A percentile compares a stretch with the other conserved stretches of the same genome.
phyloP scores from a whole-genome alignment of 2,113 vertebrate species.

The Acrocephalus arundinaceus region DNA sequence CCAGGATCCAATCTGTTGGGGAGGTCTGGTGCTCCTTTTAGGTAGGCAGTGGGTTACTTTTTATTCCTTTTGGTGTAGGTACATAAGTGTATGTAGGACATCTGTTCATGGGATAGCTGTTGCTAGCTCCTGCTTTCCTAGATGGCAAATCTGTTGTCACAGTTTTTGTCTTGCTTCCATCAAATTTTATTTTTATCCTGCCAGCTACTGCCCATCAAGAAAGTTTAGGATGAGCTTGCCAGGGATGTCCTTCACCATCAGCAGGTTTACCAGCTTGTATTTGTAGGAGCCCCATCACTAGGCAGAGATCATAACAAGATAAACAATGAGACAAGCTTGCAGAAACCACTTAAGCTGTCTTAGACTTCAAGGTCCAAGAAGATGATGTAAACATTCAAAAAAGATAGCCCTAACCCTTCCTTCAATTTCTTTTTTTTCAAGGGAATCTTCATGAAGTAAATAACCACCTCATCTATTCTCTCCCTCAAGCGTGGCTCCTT shows the following conservation, averaged over 20 bases:
- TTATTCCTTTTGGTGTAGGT: background rate
- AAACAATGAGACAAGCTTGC: background rate
- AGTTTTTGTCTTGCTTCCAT: background rate
- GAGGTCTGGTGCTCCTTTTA: background rate
- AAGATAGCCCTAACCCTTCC: background rate
- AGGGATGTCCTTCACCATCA: background rate
- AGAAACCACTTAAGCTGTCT: background rate
- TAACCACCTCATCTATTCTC: background rate
- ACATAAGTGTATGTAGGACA: fast-evolving
- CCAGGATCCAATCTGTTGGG: fast-evolving
- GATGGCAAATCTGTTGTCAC: background rate
- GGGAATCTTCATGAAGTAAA: background rate
- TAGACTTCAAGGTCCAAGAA: background rate
- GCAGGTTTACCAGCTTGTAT: background rate
- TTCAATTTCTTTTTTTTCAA: background rate
- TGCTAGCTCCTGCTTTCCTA: background rate
- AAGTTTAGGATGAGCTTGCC: background rate
- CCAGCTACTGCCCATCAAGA: background rate
- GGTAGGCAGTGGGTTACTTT: background rate
- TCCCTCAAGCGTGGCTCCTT: background rate
- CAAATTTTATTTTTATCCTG: background rate
- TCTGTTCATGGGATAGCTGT: background rate
- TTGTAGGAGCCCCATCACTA: background rate
- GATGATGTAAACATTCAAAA: background rate
- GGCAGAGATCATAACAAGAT: background rate